These are phyloP conservation scores for Ciconia boyciana DNA, from an alignment of 2,113 vertebrate species.

Conservation along the genomic window DNA sequence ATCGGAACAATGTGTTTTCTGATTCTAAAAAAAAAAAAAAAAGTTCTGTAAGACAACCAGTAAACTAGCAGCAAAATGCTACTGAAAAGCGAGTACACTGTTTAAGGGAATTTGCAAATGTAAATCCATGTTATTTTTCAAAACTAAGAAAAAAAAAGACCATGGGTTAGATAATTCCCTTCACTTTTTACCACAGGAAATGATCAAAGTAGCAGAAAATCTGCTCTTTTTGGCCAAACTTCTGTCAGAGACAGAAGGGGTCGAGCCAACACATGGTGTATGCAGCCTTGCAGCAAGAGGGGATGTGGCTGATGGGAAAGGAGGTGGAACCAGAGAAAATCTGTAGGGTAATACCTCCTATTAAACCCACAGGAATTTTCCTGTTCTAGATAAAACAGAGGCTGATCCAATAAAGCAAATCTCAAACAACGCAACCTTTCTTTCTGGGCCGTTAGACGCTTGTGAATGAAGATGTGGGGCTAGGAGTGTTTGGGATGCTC, in stretches of 20 bases:
- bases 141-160: conserved; percentile 40
- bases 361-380: conserved; percentile 63
- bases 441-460: neutral
- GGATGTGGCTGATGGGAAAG: conserved; percentile 62
- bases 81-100: neutral
- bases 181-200: conserved; percentile 70
- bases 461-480: neutral
- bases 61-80: neutral
- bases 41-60: neutral
- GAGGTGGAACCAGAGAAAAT: conserved; percentile 57
- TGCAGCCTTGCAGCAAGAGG: conserved; percentile 44
- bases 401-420: conserved; percentile 1
- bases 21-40: neutral
- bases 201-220: conserved; percentile 71
- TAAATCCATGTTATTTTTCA: conserved; percentile 58
- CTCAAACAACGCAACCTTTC: neutral
- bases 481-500: neutral
- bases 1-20: neutral
- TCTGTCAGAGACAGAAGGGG: conserved; percentile 63
- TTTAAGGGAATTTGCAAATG: conserved; percentile 32
- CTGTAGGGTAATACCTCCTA: conserved; percentile 48
- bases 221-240: conserved; percentile 69
- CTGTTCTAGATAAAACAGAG: conserved; percentile 33
- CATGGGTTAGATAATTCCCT: conserved; percentile 62
- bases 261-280: conserved; percentile 62